Conservation (phyloP, 2,113 vertebrate genomes). For the Otocyon megalotis region DNA sequence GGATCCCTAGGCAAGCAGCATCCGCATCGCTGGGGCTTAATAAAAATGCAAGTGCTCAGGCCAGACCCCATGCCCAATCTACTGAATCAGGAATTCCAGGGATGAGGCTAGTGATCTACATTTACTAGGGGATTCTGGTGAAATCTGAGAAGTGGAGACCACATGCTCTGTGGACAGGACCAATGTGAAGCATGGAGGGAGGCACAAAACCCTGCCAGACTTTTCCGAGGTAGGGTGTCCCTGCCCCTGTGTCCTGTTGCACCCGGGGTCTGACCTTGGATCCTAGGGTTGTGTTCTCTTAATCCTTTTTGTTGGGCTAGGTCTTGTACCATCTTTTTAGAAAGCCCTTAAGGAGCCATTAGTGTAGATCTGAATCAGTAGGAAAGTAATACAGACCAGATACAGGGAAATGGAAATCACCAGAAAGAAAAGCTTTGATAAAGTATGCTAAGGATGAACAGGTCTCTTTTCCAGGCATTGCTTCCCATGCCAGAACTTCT, state of each 20-base stretch:
- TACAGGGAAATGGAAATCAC: background rate
- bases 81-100: background rate
- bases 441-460: background rate
- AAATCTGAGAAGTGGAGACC: background rate
- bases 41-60: background rate
- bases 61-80: background rate
- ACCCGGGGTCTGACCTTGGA: background rate
- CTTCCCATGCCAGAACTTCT: background rate
- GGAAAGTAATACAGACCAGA: background rate
- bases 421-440: background rate
- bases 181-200: background rate
- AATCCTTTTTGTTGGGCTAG: background rate
- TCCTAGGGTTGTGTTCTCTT: background rate
- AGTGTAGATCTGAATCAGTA: background rate
- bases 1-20: background rate
- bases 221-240: background rate
- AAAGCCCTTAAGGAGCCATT: background rate
- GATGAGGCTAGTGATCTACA: background rate
- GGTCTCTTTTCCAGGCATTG: background rate
- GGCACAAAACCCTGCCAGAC: background rate
- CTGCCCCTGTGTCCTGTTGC: background rate
- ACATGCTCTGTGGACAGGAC: background rate
- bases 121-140: background rate
- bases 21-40: background rate
- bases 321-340: background rate